These are phyloP conservation scores for Bombus terrestris DNA, from an alignment of 1,140 invertebrate species.

Conservation along the genomic window DNA sequence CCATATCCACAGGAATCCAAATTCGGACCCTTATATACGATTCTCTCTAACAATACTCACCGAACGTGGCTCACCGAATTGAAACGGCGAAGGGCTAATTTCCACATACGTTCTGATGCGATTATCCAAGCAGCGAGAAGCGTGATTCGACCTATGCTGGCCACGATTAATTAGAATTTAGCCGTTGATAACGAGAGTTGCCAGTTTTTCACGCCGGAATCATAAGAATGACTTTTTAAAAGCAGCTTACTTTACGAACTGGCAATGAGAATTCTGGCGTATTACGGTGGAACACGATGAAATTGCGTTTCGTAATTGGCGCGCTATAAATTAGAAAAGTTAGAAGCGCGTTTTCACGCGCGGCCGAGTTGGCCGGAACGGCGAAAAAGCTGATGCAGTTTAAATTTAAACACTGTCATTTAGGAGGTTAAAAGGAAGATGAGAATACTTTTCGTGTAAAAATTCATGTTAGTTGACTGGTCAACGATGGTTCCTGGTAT, in stretches of 20 bases:
- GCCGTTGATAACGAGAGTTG: not conserved
- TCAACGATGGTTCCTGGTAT: not conserved
- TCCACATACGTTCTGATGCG: not conserved
- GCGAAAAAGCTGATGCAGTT: not conserved
- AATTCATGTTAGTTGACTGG: not conserved
- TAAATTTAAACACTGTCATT: not conserved
- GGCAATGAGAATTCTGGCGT: not conserved
- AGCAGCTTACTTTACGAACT: not conserved
- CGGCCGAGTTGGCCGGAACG: too few species aligned
- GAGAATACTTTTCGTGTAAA: not conserved
- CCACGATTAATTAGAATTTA: constrained; percentile 36
- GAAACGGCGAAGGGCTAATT: not conserved
- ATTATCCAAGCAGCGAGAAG: not conserved
- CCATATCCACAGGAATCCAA: not conserved
- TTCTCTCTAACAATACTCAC: not conserved
- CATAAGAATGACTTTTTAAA: not conserved
- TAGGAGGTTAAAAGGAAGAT: not conserved
- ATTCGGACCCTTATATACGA: not conserved
- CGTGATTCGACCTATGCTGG: not conserved
- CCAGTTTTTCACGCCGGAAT: not conserved
- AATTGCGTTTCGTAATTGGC: not conserved
- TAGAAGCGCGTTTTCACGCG: not conserved
- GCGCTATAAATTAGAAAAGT: constrained; percentile 28
- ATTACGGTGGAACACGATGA: not conserved
- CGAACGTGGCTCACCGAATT: not conserved